phyloP scores from a whole-genome alignment of 2,113 vertebrate species.

The Xenopus laevis region DNA sequence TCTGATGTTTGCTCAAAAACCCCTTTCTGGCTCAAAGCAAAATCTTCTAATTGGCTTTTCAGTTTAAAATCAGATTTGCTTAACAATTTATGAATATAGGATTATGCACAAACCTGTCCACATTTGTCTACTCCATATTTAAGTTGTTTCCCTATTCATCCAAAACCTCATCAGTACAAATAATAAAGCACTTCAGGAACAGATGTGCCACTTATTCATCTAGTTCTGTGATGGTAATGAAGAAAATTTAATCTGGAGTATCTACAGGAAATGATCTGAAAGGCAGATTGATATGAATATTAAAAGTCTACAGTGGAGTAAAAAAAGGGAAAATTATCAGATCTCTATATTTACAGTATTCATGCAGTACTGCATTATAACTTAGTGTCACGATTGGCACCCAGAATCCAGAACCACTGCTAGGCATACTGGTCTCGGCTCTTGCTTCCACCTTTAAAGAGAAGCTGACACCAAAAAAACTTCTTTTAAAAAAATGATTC shows the following conservation, averaged over 20 bases:
- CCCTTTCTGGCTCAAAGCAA: slow-evolving; percentile 50
- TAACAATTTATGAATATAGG: slow-evolving; percentile 53
- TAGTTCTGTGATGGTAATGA: slow-evolving; percentile 70
- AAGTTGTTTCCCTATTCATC: slow-evolving; percentile 64
- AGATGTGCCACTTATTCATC: slow-evolving; percentile 77
- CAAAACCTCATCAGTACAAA: slow-evolving; percentile 62
- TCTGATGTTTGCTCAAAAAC: slow-evolving; percentile 48
- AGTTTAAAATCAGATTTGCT: slow-evolving; percentile 46
- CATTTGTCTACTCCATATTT: slow-evolving; percentile 54
- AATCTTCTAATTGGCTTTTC: slow-evolving; percentile 60
- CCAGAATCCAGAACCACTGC: too few species aligned
- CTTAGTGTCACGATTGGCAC: too few species aligned
- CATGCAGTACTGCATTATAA: too few species aligned
- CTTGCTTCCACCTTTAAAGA: too few species aligned
- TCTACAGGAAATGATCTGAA: slow-evolving; percentile 62
- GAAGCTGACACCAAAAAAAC: too few species aligned
- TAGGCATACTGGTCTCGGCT: too few species aligned
- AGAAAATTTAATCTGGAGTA: slow-evolving; percentile 70
- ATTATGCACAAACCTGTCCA: slow-evolving; percentile 50
- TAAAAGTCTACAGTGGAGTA: slow-evolving; percentile 38
- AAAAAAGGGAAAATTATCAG: too few species aligned
- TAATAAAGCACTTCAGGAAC: slow-evolving; percentile 72
- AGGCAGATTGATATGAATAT: slow-evolving; percentile 71
- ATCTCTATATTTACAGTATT: too few species aligned
- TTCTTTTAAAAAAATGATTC: too few species aligned